A percentile compares a stretch with the other conserved stretches of the same genome.
Conservation (phyloP, 2,113 vertebrate genomes). For the Brevimyrus niger region DNA sequence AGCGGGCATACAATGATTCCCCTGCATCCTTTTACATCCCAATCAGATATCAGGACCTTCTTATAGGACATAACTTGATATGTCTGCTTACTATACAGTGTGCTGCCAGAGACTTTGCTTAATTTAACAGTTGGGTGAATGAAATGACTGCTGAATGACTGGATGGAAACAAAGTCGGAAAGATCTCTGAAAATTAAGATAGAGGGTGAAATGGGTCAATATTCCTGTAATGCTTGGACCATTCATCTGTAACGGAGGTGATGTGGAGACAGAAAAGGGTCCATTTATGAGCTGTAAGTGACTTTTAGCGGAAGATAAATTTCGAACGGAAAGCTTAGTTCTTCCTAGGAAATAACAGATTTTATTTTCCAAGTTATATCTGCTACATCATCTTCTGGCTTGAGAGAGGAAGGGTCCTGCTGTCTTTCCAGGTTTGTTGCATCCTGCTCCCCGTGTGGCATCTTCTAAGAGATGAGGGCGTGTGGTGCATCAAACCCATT, state of each 20-base stretch:
- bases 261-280: background rate
- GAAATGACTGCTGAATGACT: background rate
- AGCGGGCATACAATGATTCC: background rate
- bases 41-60: background rate
- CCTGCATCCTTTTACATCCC: background rate
- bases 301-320: background rate
- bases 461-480: background rate
- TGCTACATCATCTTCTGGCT: background rate
- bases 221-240: background rate
- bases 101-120: background rate
- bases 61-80: background rate
- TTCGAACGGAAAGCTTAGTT: background rate
- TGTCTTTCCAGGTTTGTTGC: background rate
- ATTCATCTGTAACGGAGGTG: background rate
- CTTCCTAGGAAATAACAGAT: background rate
- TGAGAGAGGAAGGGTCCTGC: background rate
- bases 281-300: background rate
- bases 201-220: background rate
- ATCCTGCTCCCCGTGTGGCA: background rate
- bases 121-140: background rate
- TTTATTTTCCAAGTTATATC: background rate
- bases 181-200: background rate
- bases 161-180: background rate
- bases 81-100: background rate
- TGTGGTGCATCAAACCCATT: constrained; percentile 8